Percentiles rank a stretch among this genome's conserved stretches.
Conservation (phyloP, 2,888 invertebrate genomes). For the Sphinx pinastri region DNA sequence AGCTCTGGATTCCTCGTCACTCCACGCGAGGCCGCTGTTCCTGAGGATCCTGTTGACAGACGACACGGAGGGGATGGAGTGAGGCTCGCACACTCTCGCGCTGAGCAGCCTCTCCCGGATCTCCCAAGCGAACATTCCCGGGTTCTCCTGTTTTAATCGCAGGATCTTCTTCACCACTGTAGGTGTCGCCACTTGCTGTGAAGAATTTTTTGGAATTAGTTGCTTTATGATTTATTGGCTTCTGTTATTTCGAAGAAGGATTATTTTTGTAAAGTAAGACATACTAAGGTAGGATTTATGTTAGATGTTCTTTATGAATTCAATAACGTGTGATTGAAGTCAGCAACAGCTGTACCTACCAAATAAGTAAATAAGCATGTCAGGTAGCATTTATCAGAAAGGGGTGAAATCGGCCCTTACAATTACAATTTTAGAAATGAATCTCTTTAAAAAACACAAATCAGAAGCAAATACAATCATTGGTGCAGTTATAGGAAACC, state of each 20-base stretch:
- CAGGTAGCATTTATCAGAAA: too few relatives aligned
- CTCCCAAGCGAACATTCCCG: constrained; percentile 98
- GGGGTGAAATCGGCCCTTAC: too few relatives aligned
- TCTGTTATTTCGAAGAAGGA: too few relatives aligned
- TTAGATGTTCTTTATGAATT: too few relatives aligned
- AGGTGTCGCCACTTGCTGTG: constrained; percentile 97
- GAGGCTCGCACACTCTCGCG: constrained; percentile 95
- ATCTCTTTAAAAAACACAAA: neutral
- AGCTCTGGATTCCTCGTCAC: constrained; percentile 82
- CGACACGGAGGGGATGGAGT: constrained; percentile 96
- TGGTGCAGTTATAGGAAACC: neutral
- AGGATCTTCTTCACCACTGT: constrained; percentile 97
- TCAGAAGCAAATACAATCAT: neutral
- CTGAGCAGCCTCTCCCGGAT: constrained; percentile 95
- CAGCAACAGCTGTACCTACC: too few relatives aligned
- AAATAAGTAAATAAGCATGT: too few relatives aligned
- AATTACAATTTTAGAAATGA: too few relatives aligned
- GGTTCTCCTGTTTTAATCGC: constrained; percentile 96
- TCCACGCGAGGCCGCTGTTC: constrained; percentile 91
- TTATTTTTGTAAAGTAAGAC: too few relatives aligned
- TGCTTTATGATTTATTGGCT: neutral
- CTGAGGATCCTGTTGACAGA: constrained; percentile 97
- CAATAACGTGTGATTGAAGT: too few relatives aligned
- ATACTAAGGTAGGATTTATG: too few relatives aligned
- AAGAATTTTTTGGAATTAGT: constrained; percentile 20